Evolutionary conservation across 2,113 vertebrate species (phyloP), one percentile per base, ranked within the genome.

Genomic region (Thermophis baileyi): DNA sequence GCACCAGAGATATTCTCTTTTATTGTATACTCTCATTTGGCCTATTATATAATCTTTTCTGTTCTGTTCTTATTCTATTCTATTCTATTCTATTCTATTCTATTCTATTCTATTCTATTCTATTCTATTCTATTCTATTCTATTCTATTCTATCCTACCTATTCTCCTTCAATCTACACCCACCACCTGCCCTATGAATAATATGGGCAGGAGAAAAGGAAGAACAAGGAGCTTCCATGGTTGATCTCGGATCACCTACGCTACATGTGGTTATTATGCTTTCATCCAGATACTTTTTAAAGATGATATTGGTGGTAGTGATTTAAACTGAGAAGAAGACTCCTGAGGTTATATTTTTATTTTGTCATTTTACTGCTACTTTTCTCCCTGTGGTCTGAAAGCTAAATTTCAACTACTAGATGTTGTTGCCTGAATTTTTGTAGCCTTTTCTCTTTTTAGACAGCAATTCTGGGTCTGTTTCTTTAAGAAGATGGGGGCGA

Each of bases 381-480:
- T 20, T 53, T 20, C n/a, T 49, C 27, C 11, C 44, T 2, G 1
- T 30, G 1, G 6, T 8, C 14, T 55, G 11, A 53, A 63, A 24
- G 4, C 6, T 92, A 47, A 35, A 47, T 18, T 50, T 57, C 11
- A 87, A 16, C 16, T 22, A 40, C 35, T 60, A 16, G 69, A 40
- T 20, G 25, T 24, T 4, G 20, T 16, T 40, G 30, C n/a, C 22
- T 49, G 25, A 16, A 20, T 44, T 35, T n/a, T 18, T 30, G 5
- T 53, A 30, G 2, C 2, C 49, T 51, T 44, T 91, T 94, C 47
- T 12, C 53, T 93, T 90, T 4, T 69, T 40, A 63, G 85, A 94
- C 93, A 69, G 90, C 74, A 49, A 89, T 91, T 50, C 6, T 85
- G 10, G 91, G 44, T 14, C 22, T 94, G 87, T 93, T 94, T 93